Evolutionary conservation across 2,797 vertebrate genomes (phyloP).

Genomic region (Pempheris klunzingeri): DNA sequence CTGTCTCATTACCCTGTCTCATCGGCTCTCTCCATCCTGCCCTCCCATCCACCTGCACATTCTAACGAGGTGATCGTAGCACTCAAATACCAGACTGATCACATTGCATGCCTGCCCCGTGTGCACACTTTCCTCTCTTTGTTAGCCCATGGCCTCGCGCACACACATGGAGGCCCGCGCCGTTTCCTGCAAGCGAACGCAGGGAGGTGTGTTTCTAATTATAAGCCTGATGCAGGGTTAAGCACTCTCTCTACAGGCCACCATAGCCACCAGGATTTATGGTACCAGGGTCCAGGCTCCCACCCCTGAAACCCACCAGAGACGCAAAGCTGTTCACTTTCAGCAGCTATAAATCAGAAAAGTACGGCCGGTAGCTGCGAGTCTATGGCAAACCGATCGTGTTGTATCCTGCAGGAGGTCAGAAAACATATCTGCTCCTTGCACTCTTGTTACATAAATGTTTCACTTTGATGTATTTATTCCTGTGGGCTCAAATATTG

Average conservation of each 20-base stretch:
- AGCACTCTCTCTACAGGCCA: constrained; percentile 69
- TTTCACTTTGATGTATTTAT: constrained; percentile 8
- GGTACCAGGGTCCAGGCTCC: constrained; percentile 53
- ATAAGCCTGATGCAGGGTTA: constrained; percentile 73
- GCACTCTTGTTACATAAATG: constrained; percentile 15
- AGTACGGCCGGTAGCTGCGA: constrained; percentile 50
- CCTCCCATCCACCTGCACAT: constrained; percentile 78
- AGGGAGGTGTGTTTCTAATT: constrained; percentile 85
- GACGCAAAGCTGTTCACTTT: constrained; percentile 57
- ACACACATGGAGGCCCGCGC: constrained; percentile 61
- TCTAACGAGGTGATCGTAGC: constrained; percentile 76
- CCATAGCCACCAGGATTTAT: constrained; percentile 76
- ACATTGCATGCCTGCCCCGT: constrained; percentile 75
- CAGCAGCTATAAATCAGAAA: constrained; percentile 59
- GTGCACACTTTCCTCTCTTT: constrained; percentile 86
- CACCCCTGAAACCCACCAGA: constrained; percentile 45
- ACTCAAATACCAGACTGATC: constrained; percentile 68
- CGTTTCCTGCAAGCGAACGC: constrained; percentile 77
- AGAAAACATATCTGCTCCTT: constrained; percentile 40
- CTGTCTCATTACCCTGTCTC: constrained; percentile 48
- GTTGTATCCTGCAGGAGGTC: constrained; percentile 24
- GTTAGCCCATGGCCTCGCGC: constrained; percentile 68
- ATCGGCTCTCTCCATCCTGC: constrained; percentile 54
- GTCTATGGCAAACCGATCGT: constrained; percentile 19
- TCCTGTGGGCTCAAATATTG: not conserved